Conservation (phyloP, 2,888 invertebrate genomes). For the Danaus chrysippus region DNA sequence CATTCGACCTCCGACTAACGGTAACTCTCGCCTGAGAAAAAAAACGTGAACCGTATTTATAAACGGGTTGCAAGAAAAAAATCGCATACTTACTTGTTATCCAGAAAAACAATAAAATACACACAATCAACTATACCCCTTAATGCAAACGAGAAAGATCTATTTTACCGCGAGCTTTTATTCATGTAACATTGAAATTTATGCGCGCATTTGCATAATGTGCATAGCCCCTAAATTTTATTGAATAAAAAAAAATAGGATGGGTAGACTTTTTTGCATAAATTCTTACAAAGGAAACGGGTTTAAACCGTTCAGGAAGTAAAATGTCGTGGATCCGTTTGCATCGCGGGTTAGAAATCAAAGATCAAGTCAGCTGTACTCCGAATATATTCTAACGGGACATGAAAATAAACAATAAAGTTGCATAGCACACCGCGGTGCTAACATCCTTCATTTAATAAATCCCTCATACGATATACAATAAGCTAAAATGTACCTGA, state of each 20-base stretch:
- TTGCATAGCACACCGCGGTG: constrained; percentile 37
- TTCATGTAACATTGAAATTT: constrained; percentile 63
- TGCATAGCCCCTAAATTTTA: constrained; percentile 78
- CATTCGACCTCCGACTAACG: constrained; percentile 65
- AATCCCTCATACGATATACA: constrained; percentile 61
- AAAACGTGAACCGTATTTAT: constrained; percentile 65
- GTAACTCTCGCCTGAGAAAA: constrained; percentile 71
- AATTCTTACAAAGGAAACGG: constrained; percentile 78
- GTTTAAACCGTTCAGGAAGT: constrained; percentile 77
- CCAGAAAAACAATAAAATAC: constrained; percentile 50
- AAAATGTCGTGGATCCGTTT: constrained; percentile 67
- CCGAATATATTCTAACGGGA: constrained; percentile 42
- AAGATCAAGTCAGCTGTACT: constrained; percentile 38
- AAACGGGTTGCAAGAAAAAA: constrained; percentile 57
- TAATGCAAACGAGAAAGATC: constrained; percentile 36
- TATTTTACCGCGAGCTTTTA: constrained; percentile 35
- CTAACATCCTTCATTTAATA: constrained; percentile 46
- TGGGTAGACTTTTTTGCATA: constrained; percentile 80
- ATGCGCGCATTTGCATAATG: constrained; percentile 80
- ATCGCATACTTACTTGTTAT: constrained; percentile 69
- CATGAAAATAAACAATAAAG: constrained; percentile 41
- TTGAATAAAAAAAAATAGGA: constrained; percentile 79
- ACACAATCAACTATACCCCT: constrained; percentile 39
- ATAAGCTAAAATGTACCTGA: constrained; percentile 78
- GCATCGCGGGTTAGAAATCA: constrained; percentile 47